These are phyloP conservation scores for Chrysochloris asiatica DNA, from an alignment of 2,113 vertebrate species.

Conservation along the genomic window DNA sequence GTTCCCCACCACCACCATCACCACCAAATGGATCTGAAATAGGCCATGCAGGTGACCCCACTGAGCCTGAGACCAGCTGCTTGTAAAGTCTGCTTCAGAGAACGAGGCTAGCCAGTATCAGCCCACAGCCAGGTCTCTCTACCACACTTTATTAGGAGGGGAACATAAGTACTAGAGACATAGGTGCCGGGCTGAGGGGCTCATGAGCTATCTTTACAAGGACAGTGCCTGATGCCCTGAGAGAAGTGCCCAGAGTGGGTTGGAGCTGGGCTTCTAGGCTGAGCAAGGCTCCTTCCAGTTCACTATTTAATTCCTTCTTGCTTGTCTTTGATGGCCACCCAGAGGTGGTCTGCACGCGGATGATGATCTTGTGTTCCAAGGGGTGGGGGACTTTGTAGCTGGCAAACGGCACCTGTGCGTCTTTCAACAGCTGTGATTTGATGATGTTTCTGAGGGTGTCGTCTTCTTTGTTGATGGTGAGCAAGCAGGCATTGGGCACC, in stretches of 20 bases:
- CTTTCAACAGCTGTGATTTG: constrained; percentile 93
- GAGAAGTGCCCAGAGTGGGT: rapidly evolving
- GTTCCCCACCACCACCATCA: no score
- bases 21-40: no score
- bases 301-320: constrained; percentile 91
- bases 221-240: background rate
- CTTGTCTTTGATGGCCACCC: constrained; percentile 93
- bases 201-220: background rate
- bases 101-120: background rate
- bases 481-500: constrained; percentile 96
- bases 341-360: constrained; percentile 90
- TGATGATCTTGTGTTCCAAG: constrained; percentile 93
- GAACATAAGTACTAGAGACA: background rate
- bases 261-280: no score
- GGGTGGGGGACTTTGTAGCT: constrained; percentile 94
- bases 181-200: rapidly evolving
- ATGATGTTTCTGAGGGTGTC: constrained; percentile 97
- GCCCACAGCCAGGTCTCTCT: no score
- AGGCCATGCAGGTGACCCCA: no score
- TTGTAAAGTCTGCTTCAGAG: background rate
- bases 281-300: no score
- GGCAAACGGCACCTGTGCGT: constrained; percentile 92
- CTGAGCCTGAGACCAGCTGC: background rate
- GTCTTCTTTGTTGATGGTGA: constrained; percentile 97
- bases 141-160: constrained; percentile 34